Evolutionary conservation across 2,113 vertebrate species (phyloP).

Genomic region (Aegotheles bennettii): DNA sequence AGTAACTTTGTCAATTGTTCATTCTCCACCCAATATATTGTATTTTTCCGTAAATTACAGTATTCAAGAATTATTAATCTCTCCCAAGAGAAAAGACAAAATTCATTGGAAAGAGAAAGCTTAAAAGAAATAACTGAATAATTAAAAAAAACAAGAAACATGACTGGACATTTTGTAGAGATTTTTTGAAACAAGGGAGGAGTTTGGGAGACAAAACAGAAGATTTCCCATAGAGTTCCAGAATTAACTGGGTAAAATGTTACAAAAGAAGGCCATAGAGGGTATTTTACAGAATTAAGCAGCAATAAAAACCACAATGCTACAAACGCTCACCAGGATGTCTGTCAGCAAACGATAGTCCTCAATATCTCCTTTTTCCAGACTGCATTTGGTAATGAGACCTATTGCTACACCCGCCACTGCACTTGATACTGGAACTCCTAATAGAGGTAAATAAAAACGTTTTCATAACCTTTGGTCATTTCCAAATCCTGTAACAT

Average conservation of each 20-base stretch:
- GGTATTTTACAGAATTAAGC: background rate
- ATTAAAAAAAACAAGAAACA: background rate
- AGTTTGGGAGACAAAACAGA: background rate
- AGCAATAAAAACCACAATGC: background rate
- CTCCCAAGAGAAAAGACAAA: background rate
- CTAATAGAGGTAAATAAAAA: constrained; percentile 61
- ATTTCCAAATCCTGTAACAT: background rate
- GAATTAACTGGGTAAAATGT: background rate
- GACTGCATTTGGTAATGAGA: constrained; percentile 80
- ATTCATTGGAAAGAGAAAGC: background rate
- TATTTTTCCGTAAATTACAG: background rate
- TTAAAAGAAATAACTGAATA: background rate
- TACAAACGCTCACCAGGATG: constrained; percentile 83
- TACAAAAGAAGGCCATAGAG: background rate
- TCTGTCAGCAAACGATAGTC: constrained; percentile 94
- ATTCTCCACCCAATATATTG: background rate
- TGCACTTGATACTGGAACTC: constrained; percentile 88
- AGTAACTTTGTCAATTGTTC: background rate
- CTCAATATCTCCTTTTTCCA: constrained; percentile 81
- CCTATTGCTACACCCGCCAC: constrained; percentile 94
- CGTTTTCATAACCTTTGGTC: background rate
- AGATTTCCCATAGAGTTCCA: background rate
- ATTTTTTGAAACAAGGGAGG: background rate
- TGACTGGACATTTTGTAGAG: background rate
- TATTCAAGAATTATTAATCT: background rate